Evolutionary conservation across 2,113 vertebrate genomes (phyloP), one percentile per base, ranked within the genome.

Genomic region (Taxidea taxus): DNA sequence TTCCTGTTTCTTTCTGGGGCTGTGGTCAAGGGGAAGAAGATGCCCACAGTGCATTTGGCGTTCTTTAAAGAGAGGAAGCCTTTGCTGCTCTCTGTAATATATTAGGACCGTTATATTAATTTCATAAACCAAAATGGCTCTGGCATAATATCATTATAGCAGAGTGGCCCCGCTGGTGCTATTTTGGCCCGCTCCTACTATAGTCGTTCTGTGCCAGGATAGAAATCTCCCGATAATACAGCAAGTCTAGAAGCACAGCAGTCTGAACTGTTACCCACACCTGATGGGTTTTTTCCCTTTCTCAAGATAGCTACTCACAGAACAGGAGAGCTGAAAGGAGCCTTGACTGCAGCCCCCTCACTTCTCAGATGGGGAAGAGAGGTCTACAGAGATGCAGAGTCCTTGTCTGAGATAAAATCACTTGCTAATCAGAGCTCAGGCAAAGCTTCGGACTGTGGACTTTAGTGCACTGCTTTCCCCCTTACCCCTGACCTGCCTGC

Each of bases 121-220:
- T 98, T 93, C 97, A 97, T 93, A 96, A 97, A 87, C 96, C 84
- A 75, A 93, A 95, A 93, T 87, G 91, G 74, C 96, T 92, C 81
- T 92, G 89, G 96, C 90, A 64, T 83, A 83, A 95, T 97, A 84
- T 97, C 96, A 94, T 97, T 97, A 95, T 87, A 95, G 68, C 93
- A 81, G 87, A 96, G 98, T 97, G 95, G 94, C 96, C 93, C 84
- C 6, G 56, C 91, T 27, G 80, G 81, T 29, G 29, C 64, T 54
- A 11, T 60, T 86, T 93, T 97, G 97, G 97, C 95, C 29, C 2
- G 11, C 80, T 96, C 60, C 82, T 96, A 3, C 81, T 12, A 0
- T 29, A 78, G 78, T 58, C 27, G 9, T 84, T 56, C 64, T 72
- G 80, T 87, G 97, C 97, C 95, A 97, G 92, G 62, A 90, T 31